These are phyloP conservation scores for Mastomys coucha DNA, from an alignment of 2,113 vertebrate genomes.

Conservation along the genomic window DNA sequence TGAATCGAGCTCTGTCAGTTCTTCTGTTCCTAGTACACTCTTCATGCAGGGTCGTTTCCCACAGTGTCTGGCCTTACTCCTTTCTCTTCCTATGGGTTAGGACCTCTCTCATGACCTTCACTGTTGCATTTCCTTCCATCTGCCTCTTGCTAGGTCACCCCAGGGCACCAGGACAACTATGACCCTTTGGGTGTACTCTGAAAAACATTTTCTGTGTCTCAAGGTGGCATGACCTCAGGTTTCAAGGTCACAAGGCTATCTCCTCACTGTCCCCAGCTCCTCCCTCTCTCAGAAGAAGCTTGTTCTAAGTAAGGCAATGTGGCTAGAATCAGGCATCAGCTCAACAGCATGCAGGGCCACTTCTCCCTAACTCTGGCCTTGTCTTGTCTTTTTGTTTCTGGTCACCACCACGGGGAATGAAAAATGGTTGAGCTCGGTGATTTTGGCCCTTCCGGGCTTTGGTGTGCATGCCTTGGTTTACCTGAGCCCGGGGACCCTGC, in stretches of 20 bases:
- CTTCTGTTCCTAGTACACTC: neutral
- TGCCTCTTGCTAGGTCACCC: neutral
- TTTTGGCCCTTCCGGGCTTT: neutral
- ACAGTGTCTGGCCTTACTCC: fast-evolving
- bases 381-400: neutral
- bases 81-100: neutral
- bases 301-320: neutral
- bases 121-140: neutral
- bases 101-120: neutral
- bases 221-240: neutral
- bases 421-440: neutral
- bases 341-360: neutral
- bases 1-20: neutral
- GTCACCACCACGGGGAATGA: neutral
- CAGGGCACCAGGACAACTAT: neutral
- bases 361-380: neutral
- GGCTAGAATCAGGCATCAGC: neutral
- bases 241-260: neutral
- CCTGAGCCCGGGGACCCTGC: too few species aligned
- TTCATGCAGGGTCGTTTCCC: neutral
- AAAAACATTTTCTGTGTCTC: neutral
- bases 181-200: neutral
- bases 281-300: neutral
- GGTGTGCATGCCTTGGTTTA: neutral
- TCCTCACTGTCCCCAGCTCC: neutral